phyloP scores from a whole-genome alignment of 2,888 invertebrate genomes.

The Limnephilus marmoratus region DNA sequence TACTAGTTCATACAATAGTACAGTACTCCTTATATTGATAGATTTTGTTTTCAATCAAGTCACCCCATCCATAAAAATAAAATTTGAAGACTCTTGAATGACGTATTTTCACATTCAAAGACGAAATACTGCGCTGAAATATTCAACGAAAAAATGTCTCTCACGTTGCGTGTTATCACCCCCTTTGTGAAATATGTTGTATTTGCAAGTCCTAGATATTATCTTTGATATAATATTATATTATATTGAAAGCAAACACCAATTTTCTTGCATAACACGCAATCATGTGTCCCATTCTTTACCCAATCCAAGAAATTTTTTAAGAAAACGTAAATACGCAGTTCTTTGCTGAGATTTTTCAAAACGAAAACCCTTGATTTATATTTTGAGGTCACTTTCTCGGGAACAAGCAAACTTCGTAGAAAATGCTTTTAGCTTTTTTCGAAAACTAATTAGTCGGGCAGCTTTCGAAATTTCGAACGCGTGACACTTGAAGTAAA shows the following conservation, averaged over 20 bases:
- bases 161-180: background rate
- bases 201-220: background rate
- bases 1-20: background rate
- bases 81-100: background rate
- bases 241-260: background rate
- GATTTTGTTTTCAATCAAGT: background rate
- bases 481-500: too few relatives aligned
- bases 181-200: background rate
- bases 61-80: background rate
- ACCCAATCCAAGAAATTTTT: background rate
- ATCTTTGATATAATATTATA: background rate
- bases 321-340: background rate
- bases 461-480: too few relatives aligned
- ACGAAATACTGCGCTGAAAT: background rate
- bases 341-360: background rate
- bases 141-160: background rate
- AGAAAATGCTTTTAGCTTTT: too few relatives aligned
- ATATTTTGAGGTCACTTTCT: background rate
- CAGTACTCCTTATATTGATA: background rate
- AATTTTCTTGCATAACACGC: background rate
- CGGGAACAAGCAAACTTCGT: background rate
- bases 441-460: too few relatives aligned
- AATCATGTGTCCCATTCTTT: background rate
- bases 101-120: background rate
- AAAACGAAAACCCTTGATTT: background rate